Conservation (phyloP, 1,140 invertebrate genomes). For the Paraescarpia echinospica region DNA sequence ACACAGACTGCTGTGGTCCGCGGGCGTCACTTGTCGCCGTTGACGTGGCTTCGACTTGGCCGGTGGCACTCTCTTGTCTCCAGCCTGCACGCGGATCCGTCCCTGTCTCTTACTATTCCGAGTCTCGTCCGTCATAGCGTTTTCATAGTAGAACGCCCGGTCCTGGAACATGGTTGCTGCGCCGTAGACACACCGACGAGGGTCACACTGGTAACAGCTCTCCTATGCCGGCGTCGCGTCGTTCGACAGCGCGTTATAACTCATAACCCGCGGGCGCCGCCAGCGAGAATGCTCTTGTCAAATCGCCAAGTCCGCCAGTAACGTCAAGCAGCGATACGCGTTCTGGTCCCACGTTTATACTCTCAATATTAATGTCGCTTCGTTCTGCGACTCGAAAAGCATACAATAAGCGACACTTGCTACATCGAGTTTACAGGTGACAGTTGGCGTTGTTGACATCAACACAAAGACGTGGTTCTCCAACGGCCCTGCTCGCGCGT, state of each 20-base stretch:
- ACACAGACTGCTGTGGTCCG: slow-evolving; percentile 8
- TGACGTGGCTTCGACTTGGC: slow-evolving; percentile 24
- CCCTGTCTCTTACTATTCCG: background rate
- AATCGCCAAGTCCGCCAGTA: background rate
- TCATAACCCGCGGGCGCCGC: background rate
- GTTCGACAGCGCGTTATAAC: background rate
- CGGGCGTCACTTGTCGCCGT: background rate
- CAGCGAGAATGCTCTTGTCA: background rate
- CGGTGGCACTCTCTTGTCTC: slow-evolving; percentile 21
- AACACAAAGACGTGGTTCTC: background rate
- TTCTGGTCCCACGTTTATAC: background rate
- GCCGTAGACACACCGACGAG: background rate
- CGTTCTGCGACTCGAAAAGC: background rate
- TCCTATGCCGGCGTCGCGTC: background rate
- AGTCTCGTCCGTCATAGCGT: background rate
- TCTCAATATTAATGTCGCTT: background rate
- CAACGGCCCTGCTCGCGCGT: background rate
- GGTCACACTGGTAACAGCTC: background rate
- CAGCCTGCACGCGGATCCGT: slow-evolving; percentile 9
- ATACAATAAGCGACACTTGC: background rate
- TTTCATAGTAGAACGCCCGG: background rate
- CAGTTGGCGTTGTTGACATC: background rate
- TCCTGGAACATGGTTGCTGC: background rate
- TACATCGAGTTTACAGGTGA: background rate
- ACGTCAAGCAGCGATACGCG: background rate